A percentile compares a stretch with the other conserved stretches of the same genome.
These are phyloP conservation scores for Bruchidius siliquastri DNA, from an alignment of 2,888 invertebrate genomes.

Conservation along the genomic window DNA sequence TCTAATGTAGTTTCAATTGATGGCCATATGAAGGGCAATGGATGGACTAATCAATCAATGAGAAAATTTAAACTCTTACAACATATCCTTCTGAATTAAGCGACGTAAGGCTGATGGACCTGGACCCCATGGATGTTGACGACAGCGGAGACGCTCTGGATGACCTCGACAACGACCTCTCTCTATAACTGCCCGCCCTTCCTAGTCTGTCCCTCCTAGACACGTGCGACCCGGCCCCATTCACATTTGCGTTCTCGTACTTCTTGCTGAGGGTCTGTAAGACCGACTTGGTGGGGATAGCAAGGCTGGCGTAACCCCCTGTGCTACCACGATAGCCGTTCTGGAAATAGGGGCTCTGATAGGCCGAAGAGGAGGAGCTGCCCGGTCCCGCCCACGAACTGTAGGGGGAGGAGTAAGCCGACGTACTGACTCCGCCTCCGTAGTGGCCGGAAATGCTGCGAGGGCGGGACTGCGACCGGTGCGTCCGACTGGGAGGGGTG, in stretches of 20 bases:
- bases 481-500: constrained; percentile 10
- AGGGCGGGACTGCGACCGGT: constrained; percentile 22
- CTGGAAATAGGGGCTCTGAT: constrained; percentile 48
- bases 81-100: constrained; percentile 79
- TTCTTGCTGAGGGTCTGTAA: constrained; percentile 49
- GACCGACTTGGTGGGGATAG: constrained; percentile 57
- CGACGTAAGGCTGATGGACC: constrained; percentile 64
- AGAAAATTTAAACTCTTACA: constrained; percentile 50
- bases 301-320: constrained; percentile 62
- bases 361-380: constrained; percentile 32
- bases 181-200: constrained; percentile 35
- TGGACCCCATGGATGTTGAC: constrained; percentile 44
- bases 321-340: constrained; percentile 54
- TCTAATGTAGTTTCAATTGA: too few relatives aligned
- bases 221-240: constrained; percentile 44
- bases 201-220: constrained; percentile 35
- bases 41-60: too few relatives aligned
- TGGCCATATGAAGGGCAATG: too few relatives aligned
- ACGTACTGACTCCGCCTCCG: constrained; percentile 25
- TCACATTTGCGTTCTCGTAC: constrained; percentile 41
- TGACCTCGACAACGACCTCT: constrained; percentile 38
- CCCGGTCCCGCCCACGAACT: constrained; percentile 23
- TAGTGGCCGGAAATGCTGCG: constrained; percentile 37
- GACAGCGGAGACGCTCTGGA: constrained; percentile 36
- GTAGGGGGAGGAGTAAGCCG: constrained; percentile 37